Conservation (phyloP, 2,888 invertebrate genomes). For the Eumacrocentrus americanus region DNA sequence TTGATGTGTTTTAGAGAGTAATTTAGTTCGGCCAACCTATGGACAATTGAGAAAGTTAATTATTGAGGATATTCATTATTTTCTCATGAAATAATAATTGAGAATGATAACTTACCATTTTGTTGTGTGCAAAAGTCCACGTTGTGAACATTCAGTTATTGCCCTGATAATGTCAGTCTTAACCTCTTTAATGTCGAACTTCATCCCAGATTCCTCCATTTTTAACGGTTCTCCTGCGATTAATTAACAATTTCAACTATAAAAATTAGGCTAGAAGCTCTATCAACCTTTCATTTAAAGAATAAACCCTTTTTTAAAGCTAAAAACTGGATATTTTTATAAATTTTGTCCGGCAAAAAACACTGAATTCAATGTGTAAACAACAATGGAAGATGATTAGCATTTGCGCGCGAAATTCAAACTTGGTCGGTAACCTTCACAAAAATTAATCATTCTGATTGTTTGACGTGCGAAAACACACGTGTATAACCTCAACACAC, state of each 20-base stretch:
- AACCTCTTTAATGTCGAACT: constrained; percentile 67
- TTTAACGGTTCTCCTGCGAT: not conserved
- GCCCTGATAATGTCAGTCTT: constrained; percentile 71
- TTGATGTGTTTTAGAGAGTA: constrained; percentile 75
- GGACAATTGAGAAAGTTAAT: constrained; percentile 29
- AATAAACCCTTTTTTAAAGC: not conserved
- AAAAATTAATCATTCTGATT: too few relatives aligned
- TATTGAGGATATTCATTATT: not conserved
- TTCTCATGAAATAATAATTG: not conserved
- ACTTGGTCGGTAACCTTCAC: too few relatives aligned
- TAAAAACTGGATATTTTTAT: not conserved
- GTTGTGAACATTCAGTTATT: constrained; percentile 76
- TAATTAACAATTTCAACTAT: not conserved
- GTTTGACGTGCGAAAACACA: too few relatives aligned
- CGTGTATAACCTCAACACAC: not conserved
- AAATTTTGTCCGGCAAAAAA: not conserved
- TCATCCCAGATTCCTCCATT: constrained; percentile 57
- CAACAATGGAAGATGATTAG: not conserved
- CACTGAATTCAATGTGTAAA: not conserved
- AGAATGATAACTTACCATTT: constrained; percentile 72
- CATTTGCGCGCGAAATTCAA: not conserved
- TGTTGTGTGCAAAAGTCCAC: constrained; percentile 79
- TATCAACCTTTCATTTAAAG: not conserved
- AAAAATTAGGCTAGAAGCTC: not conserved
- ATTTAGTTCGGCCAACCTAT: constrained; percentile 80